Evolutionary conservation across 2,797 vertebrate species (phyloP), one percentile per base, ranked within the genome.

Genomic region (Hephaestus fuliginosus): DNA sequence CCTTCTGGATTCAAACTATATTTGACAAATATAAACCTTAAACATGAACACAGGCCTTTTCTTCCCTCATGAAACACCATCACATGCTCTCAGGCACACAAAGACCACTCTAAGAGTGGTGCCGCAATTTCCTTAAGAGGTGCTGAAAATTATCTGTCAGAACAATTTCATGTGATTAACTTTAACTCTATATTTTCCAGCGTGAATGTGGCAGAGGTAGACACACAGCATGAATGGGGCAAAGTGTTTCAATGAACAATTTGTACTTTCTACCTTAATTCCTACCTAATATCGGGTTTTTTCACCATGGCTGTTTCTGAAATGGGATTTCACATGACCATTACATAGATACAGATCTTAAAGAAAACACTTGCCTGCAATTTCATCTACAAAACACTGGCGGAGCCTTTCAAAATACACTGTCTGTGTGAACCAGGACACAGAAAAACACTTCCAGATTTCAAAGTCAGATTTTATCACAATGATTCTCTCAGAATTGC

Each of bases 401-500:
- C n/a, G 1, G 44, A n/a, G 86, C 43, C 83, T 89, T 88, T 85
- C 44, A 88, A 81, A 87, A 77, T 18, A 80, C 57, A 60, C 75
- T 83, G 71, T 5, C 70, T 86, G 66, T 89, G 81, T 91, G 86
- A 93, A 91, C 89, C 78, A 51, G 81, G 83, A 82, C 81, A 67
- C 74, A 43, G 87, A 78, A 87, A 93, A 95, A 88, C 82, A 89
- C 89, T 93, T 90, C 86, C 92, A 94, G 88, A 90, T 90, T 91
- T 89, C 80, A 87, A 77, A 85, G 80, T 81, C 68, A 0, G 73
- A 73, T 83, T 92, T 91, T 69, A 93, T 95, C 90, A 60, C 58
- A 28, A n/a, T 60, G 65, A 89, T 94, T 87, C 78, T 87, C 86
- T 71, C 61, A 70, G 33, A 91, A 86, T 82, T 88, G 62, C 86